Base-by-base conservation (phyloP, 2,797 vertebrate species). In the Lithobates sylvaticus region DNA sequence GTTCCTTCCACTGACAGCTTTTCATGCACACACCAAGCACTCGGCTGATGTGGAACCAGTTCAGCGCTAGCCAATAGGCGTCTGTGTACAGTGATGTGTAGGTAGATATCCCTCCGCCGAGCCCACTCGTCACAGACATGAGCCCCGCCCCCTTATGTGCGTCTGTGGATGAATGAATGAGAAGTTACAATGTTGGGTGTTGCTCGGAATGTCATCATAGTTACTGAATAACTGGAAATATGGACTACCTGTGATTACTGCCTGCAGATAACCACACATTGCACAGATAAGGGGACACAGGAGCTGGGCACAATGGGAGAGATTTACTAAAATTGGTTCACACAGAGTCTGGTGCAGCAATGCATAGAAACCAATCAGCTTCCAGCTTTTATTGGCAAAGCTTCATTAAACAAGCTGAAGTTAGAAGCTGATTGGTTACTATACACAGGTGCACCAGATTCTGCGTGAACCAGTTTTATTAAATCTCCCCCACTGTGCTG, bases 21-120 rank as follows among this genome's bases (percentile, higher is more conserved):
- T 67, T 50, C 54, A 1, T n/a, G 5, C 0, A 81, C 70, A 88
- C 89, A 82, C 61, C 21, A 68, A 91, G 88, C 47, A 29, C 93
- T 97, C 94, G 91, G 95, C 95, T 92, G 97, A 97, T 96, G 93
- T 97, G 95, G 91, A 88, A 74, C 92, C 92, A 95, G 93, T 0
- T 12, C 32, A 0, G 16, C 0, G 0, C n/a, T 71, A 90, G 87
- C 95, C 95, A 95, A 94, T 94, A 88, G 89, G 50, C 88, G 10
- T 27, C 7, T 65, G 36, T 69, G 67, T 23, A 54, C 1, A 82
- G 84, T 86, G 90, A 85, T 36, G 89, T 29, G 87, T 32, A 0
- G 12, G 9, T 1, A 0, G 0, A 76, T 86, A 94, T 94, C 86
- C 88, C 32, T 94, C 93, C 92, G 93, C 94, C 16, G 32, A 7